A percentile compares a stretch with the other conserved stretches of the same genome.
phyloP scores from a whole-genome alignment of 2,113 vertebrate genomes.

The Barbus barbus region DNA sequence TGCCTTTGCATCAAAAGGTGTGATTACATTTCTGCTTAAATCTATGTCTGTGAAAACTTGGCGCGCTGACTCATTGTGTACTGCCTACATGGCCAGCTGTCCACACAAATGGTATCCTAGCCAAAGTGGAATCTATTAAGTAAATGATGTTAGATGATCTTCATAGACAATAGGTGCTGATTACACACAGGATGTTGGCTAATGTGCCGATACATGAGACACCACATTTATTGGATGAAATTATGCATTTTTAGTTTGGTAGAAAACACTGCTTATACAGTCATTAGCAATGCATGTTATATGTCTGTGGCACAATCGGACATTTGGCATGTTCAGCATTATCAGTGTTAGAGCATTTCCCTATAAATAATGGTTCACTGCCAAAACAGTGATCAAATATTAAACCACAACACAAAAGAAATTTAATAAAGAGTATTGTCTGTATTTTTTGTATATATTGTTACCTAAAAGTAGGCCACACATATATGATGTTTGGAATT shows the following conservation, averaged over 20 bases:
- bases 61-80: not conserved
- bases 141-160: not conserved
- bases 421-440: not conserved
- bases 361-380: not conserved
- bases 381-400: not conserved
- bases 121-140: not conserved
- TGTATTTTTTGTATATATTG: not conserved
- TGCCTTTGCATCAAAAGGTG: slow-evolving; percentile 91
- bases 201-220: not conserved
- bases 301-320: not conserved
- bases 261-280: not conserved
- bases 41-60: not conserved
- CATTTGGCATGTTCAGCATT: not conserved
- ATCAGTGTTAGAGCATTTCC: not conserved
- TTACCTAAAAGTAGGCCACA: not conserved
- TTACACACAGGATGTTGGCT: not conserved
- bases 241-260: not conserved
- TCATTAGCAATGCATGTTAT: not conserved
- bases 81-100: not conserved
- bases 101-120: not conserved
- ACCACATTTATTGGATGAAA: not conserved
- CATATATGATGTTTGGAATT: not conserved
- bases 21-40: not conserved
- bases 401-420: not conserved
- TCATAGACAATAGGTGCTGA: not conserved